A percentile compares a stretch with the other conserved stretches of the same genome.
phyloP scores from a whole-genome alignment of 2,888 invertebrate species.

The Proisotoma minuta region DNA sequence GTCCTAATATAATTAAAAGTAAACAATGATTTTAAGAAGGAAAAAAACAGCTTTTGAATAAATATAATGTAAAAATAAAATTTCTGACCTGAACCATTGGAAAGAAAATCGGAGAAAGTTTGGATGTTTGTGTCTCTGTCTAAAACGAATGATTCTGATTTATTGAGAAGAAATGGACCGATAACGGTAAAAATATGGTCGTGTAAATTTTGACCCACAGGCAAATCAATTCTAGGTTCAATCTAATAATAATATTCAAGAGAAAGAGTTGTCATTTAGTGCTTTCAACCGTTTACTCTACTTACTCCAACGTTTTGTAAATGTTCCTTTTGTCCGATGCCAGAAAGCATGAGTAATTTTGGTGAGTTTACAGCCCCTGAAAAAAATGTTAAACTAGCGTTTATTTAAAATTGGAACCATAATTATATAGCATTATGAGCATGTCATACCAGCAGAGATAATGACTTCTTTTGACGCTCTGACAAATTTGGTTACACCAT shows the following conservation, averaged over 20 bases:
- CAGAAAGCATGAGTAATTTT: slow-evolving; percentile 37
- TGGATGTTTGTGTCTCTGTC: slow-evolving; percentile 33
- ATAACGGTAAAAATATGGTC: slow-evolving; percentile 34
- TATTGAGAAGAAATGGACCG: slow-evolving; percentile 38
- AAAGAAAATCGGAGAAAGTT: slow-evolving; percentile 30
- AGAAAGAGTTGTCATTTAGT: not conserved
- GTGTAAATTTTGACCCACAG: slow-evolving; percentile 30
- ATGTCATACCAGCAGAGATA: slow-evolving; percentile 29
- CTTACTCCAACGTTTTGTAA: slow-evolving; percentile 33
- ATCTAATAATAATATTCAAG: slow-evolving; percentile 22
- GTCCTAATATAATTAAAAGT: slow-evolving; percentile 8
- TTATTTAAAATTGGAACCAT: no score
- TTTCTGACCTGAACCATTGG: slow-evolving; percentile 37
- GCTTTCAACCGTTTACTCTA: not conserved
- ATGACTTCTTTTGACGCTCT: slow-evolving; percentile 42
- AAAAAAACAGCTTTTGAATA: not conserved
- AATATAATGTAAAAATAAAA: not conserved
- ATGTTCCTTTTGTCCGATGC: slow-evolving; percentile 39
- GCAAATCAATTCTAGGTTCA: slow-evolving; percentile 23
- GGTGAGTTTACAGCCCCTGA: slow-evolving; percentile 38
- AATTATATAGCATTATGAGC: no score
- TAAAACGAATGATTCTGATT: slow-evolving; percentile 32
- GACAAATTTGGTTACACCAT: slow-evolving; percentile 29
- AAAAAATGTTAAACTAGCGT: no score
- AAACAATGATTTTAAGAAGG: not conserved